These are phyloP conservation scores for Hydrolagus colliei DNA, from an alignment of 2,797 vertebrate genomes.

Conservation along the genomic window DNA sequence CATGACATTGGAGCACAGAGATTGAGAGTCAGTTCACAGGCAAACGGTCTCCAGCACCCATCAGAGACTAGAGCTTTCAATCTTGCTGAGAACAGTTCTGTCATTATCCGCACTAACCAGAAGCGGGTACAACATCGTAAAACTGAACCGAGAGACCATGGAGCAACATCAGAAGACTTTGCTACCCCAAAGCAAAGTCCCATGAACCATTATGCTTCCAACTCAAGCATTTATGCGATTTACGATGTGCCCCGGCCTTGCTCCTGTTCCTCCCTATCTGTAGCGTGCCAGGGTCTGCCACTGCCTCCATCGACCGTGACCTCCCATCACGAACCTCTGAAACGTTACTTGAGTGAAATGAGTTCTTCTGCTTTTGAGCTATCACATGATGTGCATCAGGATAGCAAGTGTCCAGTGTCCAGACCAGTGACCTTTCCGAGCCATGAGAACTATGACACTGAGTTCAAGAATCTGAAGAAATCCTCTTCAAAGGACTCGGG, in stretches of 20 bases:
- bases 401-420: constrained; percentile 16
- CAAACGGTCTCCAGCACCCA: background rate
- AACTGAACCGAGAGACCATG: background rate
- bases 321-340: constrained; percentile 8
- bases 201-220: background rate
- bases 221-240: constrained; percentile 16
- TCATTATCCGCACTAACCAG: background rate
- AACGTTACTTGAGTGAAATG: constrained; percentile 24
- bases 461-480: constrained; percentile 15
- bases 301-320: background rate
- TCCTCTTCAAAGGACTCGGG: constrained; percentile 31
- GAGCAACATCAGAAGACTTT: background rate
- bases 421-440: constrained; percentile 19
- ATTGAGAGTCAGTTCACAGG: constrained; percentile 6
- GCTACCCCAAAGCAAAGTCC: background rate
- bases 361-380: background rate
- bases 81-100: background rate
- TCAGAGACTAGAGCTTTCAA: background rate
- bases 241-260: constrained; percentile 20
- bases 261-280: background rate
- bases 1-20: background rate
- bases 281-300: background rate
- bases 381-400: constrained; percentile 7
- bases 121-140: background rate
- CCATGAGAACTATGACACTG: constrained; percentile 18